These are phyloP conservation scores for Pocota personata DNA, from an alignment of 2,888 invertebrate genomes.

Conservation along the genomic window DNA sequence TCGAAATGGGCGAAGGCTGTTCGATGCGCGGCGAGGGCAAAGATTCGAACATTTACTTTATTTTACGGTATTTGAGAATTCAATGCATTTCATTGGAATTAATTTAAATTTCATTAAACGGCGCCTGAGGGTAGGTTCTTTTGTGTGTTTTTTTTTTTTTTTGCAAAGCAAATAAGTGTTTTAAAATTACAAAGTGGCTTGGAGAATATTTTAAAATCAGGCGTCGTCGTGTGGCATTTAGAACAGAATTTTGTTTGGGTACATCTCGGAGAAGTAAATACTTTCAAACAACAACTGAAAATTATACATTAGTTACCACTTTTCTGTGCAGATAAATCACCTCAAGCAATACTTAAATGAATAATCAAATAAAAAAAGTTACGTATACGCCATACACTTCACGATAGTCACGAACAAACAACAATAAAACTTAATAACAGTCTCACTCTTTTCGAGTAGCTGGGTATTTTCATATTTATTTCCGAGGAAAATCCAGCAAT, in stretches of 20 bases:
- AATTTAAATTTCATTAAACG: constrained; percentile 27
- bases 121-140: constrained; percentile 16
- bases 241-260: neutral
- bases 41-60: constrained; percentile 1
- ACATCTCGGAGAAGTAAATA: too few relatives aligned
- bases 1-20: constrained; percentile 11
- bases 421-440: neutral
- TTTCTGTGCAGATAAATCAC: neutral
- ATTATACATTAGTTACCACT: neutral
- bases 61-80: neutral
- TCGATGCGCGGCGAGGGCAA: neutral
- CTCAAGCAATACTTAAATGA: neutral
- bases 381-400: constrained; percentile 11
- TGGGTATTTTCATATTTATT: neutral
- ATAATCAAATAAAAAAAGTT: neutral
- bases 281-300: neutral
- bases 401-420: neutral
- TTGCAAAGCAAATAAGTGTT: neutral
- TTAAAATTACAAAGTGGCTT: neutral
- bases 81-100: constrained; percentile 21
- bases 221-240: neutral
- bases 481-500: neutral
- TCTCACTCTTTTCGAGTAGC: neutral
- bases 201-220: neutral
- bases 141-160: neutral